Base-by-base conservation (phyloP, 2,888 invertebrate species). In the Lordiphosa fenestrarum region DNA sequence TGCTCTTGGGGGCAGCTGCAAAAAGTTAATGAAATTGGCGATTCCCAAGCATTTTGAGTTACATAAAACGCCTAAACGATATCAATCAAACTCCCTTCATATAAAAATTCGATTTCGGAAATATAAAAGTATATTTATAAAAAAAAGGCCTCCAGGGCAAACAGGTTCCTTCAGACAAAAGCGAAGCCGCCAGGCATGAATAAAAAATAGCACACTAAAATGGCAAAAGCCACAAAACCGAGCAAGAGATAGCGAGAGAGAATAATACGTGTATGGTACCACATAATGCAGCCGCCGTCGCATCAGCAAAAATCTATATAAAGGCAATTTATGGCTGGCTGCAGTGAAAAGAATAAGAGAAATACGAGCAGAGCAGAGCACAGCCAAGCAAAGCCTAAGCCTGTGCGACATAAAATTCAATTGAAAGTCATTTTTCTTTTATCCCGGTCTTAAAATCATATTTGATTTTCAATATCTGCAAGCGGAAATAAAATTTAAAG, bases 351-450 rank as follows among this genome's bases (percentile, higher is more conserved):
- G 15, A 38, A 48, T 6, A n/a, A 37, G 4, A 48, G 15, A 15
- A 13, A 44, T 13, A 15, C 10, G 1, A 44, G 15, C 30, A 15
- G 1, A 30, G 15, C 30, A 15, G 5, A 3, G 9, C 30, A 3
- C 0, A 9, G 15, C 10, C 30, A 13, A 37, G 6, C 35, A 39
- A 39, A 15, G 46, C 51, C 61, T 59, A 57, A 59, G 63, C 59
- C 59, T 56, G 63, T 73, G 71, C 69, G 70, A 67, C 71, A 69
- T 83, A 72, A 76, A 77, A 77, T 73, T 68, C 73, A 77, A 84
- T 84, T 81, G 69, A 63, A 71, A 36, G 53, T 25, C 61, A 71
- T 80, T 67, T 81, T 69, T 64, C 57, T 40, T 50, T 36, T 42
- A 40, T 36, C 36, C 35, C 13, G 23, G 42, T 42, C 68, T 59